phyloP scores from a whole-genome alignment of 1,140 invertebrate genomes.

The Solenopsis invicta region DNA sequence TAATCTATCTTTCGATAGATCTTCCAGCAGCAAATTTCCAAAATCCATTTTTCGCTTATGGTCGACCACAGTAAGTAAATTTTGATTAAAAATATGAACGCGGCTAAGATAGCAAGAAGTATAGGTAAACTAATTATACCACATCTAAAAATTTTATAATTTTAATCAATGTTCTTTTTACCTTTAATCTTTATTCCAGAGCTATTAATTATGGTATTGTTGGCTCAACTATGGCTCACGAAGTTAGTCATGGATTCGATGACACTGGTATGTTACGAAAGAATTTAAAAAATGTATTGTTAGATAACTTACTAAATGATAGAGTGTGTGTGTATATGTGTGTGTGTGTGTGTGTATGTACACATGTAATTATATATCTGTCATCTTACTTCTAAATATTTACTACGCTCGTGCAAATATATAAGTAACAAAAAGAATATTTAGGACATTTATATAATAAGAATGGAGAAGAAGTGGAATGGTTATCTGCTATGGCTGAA shows the following conservation, averaged over 20 bases:
- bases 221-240: constrained; percentile 67
- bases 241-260: constrained; percentile 73
- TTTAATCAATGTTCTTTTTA: background rate
- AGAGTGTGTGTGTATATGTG: no score
- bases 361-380: background rate
- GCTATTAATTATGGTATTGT: constrained; percentile 68
- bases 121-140: background rate
- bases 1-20: constrained; percentile 20
- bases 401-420: background rate
- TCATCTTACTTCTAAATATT: background rate
- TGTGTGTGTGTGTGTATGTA: background rate
- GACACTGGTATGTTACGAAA: constrained; percentile 32
- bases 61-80: constrained; percentile 65
- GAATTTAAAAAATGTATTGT: background rate
- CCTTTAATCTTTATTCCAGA: constrained; percentile 18
- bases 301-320: background rate
- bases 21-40: constrained; percentile 68
- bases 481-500: constrained; percentile 58
- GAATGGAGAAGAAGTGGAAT: constrained; percentile 50
- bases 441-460: constrained; percentile 56
- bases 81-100: background rate
- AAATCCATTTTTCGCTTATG: constrained; percentile 61
- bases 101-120: background rate
- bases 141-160: background rate
- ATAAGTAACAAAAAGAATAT: background rate